A percentile compares a stretch with the other conserved stretches of the same genome.
Conservation (phyloP, 2,888 invertebrate genomes). For the Dastarcus helophoroides region DNA sequence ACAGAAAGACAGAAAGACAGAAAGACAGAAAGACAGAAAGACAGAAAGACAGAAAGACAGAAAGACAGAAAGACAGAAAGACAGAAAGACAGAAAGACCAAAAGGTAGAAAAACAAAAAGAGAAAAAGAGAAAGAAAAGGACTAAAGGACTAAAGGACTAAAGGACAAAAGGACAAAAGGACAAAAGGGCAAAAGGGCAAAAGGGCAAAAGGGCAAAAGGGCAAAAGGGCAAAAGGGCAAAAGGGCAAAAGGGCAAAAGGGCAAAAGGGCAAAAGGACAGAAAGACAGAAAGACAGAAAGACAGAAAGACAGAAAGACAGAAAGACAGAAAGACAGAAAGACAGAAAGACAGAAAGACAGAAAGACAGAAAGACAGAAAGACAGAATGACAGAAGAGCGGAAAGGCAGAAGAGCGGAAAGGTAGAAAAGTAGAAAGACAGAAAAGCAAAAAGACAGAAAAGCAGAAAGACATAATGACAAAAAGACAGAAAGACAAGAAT, state of each 20-base stretch:
- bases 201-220: not conserved
- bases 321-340: slow-evolving; percentile 4
- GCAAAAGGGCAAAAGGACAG: too few relatives aligned
- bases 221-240: not conserved
- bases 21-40: slow-evolving; percentile 1
- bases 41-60: not conserved
- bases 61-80: not conserved
- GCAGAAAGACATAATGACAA: slow-evolving; percentile 7
- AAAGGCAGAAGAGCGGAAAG: slow-evolving; percentile 7
- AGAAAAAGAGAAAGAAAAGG: not conserved
- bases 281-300: slow-evolving; percentile 2
- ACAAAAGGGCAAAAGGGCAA: not conserved
- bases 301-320: not conserved
- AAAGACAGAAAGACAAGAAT: slow-evolving; percentile 8
- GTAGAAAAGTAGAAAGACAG: slow-evolving; percentile 8
- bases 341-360: not conserved
- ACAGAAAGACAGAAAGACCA: not conserved
- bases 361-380: slow-evolving; percentile 6
- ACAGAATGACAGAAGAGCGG: slow-evolving; percentile 8
- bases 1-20: slow-evolving; percentile 1
- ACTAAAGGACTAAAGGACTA: not conserved
- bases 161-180: not conserved
- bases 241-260: not conserved
- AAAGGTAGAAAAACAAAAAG: not conserved
- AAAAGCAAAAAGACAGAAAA: slow-evolving; percentile 6